A percentile compares a stretch with the other conserved stretches of the same genome.
phyloP scores from a whole-genome alignment of 2,113 vertebrate species.

The Dinomys branickii region DNA sequence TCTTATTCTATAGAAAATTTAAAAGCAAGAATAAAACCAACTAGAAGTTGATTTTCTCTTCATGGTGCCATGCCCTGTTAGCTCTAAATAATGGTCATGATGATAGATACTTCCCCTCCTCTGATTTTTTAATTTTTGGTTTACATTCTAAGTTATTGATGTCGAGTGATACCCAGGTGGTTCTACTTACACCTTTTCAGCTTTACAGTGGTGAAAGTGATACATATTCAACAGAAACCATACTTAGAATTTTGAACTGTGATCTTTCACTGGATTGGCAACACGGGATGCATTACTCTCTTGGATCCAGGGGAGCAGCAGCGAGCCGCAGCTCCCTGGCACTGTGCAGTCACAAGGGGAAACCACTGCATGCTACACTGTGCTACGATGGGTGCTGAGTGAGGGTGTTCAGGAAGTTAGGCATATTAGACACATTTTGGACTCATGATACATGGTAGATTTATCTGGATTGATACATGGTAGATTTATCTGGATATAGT shows the following conservation, averaged over 20 bases:
- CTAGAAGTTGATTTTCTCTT: not conserved
- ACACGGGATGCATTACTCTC: not conserved
- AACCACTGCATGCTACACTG: not conserved
- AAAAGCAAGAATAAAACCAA: not conserved
- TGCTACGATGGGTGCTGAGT: not conserved
- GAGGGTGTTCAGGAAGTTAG: not conserved
- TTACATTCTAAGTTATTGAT: conserved; percentile 7
- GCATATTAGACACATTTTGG: not conserved
- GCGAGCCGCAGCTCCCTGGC: not conserved
- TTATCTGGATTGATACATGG: too few relatives aligned
- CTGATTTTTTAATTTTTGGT: not conserved
- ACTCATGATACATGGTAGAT: not conserved
- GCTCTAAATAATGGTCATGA: not conserved
- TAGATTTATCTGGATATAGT: too few relatives aligned
- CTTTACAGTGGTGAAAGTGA: not conserved
- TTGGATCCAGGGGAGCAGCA: not conserved
- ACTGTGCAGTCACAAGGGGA: not conserved
- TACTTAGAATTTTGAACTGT: not conserved
- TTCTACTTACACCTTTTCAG: not conserved
- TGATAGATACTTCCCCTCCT: not conserved
- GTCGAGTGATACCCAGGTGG: not conserved
- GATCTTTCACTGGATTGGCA: not conserved
- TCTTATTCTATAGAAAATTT: not conserved
- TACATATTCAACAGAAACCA: not conserved
- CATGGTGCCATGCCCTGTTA: not conserved